Conservation (phyloP, 2,113 vertebrate genomes). For the Sapayoa aenigma region DNA sequence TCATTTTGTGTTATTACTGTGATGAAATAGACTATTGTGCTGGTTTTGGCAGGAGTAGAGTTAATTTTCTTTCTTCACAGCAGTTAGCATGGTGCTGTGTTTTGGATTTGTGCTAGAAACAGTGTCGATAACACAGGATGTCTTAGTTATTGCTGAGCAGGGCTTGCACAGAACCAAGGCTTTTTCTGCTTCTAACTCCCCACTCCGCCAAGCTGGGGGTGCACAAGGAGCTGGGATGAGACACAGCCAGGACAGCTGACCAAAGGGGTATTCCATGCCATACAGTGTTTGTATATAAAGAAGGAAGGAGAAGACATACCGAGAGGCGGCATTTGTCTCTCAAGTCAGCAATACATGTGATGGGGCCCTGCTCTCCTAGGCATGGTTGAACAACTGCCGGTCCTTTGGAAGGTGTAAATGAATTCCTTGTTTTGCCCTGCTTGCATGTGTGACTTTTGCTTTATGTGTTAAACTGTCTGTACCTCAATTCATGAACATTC, state of each 20-base stretch:
- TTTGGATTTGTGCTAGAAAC: not conserved
- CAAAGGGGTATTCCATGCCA: not conserved
- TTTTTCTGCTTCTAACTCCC: not conserved
- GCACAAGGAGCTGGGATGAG: not conserved
- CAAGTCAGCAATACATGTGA: not conserved
- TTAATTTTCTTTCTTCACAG: not conserved
- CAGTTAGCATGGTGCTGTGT: not conserved
- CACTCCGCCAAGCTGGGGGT: no score
- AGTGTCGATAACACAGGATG: not conserved
- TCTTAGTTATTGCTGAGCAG: not conserved
- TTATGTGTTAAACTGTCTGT: not conserved
- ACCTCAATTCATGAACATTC: not conserved
- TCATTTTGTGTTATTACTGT: constrained; percentile 54
- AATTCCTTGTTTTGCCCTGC: not conserved
- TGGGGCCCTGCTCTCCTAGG: not conserved
- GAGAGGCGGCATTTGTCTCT: not conserved
- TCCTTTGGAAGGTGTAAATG: not conserved
- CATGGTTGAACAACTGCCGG: not conserved
- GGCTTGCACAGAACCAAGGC: not conserved
- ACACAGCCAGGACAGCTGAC: not conserved
- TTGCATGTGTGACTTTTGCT: not conserved
- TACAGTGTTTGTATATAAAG: no score
- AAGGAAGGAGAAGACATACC: not conserved
- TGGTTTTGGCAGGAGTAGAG: not conserved
- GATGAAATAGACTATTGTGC: not conserved